Conservation (phyloP, 2,888 invertebrate genomes). For the Arctia plantaginis region DNA sequence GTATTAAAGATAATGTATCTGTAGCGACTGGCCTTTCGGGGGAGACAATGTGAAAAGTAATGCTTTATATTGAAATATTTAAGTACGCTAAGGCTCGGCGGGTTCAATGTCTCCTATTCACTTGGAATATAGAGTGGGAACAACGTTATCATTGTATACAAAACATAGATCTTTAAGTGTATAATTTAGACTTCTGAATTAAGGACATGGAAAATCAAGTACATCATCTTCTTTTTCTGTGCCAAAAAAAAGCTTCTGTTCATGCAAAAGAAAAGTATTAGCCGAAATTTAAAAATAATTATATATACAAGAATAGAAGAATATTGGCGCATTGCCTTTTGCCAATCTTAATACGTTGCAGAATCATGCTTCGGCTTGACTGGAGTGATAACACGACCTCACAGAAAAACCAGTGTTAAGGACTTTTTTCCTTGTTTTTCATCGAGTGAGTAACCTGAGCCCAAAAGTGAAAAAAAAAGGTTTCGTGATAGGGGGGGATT, state of each 20-base stretch:
- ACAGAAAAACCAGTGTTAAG: too few relatives aligned
- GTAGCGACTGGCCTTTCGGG: slow-evolving; percentile 13
- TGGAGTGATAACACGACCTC: too few relatives aligned
- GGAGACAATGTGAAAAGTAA: slow-evolving; percentile 20
- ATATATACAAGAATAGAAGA: too few relatives aligned
- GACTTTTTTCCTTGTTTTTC: too few relatives aligned
- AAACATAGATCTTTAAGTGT: not conserved
- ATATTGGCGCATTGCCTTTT: too few relatives aligned
- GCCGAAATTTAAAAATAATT: too few relatives aligned
- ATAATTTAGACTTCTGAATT: not conserved
- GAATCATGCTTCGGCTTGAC: too few relatives aligned
- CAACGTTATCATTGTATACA: not conserved
- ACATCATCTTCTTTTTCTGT: not conserved
- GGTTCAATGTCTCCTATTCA: not conserved
- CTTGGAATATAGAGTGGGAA: not conserved
- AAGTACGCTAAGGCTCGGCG: not conserved
- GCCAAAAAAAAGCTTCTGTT: not conserved
- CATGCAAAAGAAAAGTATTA: too few relatives aligned
- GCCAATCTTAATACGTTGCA: too few relatives aligned
- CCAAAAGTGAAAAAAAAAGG: too few relatives aligned
- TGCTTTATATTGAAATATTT: slow-evolving; percentile 14
- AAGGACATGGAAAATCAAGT: not conserved
- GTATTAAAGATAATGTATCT: slow-evolving; percentile 18
- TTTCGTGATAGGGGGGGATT: too few relatives aligned
- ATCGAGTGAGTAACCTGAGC: too few relatives aligned